These are phyloP conservation scores for Potorous gilbertii DNA, from an alignment of 2,797 vertebrate genomes.

Conservation along the genomic window DNA sequence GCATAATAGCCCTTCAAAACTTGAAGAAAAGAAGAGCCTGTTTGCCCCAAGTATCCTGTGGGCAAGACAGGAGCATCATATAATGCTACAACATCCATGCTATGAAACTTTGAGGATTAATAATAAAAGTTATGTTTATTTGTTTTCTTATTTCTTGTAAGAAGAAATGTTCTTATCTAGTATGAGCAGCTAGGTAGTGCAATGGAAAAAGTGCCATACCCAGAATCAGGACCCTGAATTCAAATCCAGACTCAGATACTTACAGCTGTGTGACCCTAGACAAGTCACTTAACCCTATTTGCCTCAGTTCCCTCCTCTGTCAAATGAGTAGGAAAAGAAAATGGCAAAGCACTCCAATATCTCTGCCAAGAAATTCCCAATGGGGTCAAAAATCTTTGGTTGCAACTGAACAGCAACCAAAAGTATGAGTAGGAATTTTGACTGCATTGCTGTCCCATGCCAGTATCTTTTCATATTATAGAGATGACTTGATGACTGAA, in stretches of 20 bases:
- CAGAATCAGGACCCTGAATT: not conserved
- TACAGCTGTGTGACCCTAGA: not conserved
- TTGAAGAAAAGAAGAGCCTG: not conserved
- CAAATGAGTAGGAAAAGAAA: not conserved
- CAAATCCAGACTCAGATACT: not conserved
- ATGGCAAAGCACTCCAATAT: not conserved
- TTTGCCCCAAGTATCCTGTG: not conserved
- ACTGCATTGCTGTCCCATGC: no score
- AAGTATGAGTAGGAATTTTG: no score
- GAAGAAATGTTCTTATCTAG: not conserved
- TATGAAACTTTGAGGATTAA: not conserved
- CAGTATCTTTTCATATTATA: no score
- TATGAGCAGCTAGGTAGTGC: not conserved
- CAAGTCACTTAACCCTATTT: not conserved
- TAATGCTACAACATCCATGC: not conserved
- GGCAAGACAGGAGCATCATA: not conserved
- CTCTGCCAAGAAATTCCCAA: not conserved
- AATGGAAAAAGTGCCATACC: not conserved
- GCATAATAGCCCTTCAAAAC: not conserved
- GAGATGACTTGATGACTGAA: not conserved
- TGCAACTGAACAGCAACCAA: no score
- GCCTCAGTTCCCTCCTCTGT: not conserved
- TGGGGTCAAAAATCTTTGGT: not conserved
- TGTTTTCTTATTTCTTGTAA: not conserved
- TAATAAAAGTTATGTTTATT: not conserved